A percentile compares a stretch with the other conserved stretches of the same genome.
Conservation (phyloP, 2,888 invertebrate species). For the Netelia melanura region DNA sequence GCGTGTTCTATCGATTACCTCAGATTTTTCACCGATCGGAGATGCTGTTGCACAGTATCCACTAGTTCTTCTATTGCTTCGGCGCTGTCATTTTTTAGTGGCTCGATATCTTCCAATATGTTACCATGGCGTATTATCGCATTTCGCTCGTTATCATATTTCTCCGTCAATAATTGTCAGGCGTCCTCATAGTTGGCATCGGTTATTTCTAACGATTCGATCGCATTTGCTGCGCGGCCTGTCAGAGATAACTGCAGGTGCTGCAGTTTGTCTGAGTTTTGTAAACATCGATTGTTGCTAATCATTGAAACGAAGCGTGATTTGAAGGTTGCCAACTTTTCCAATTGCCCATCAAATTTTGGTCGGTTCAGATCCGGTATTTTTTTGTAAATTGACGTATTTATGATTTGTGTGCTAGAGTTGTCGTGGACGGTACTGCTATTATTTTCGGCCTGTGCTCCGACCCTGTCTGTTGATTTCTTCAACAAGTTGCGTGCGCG, state of each 20-base stretch:
- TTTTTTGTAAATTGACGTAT: not conserved
- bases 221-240: conserved; percentile 67
- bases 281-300: conserved; percentile 44
- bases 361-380: conserved; percentile 63
- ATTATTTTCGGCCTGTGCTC: not conserved
- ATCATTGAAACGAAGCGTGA: conserved; percentile 67
- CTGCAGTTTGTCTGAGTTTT: conserved; percentile 61
- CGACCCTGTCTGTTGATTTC: not conserved
- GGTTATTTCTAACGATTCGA: conserved; percentile 63
- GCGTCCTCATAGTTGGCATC: conserved; percentile 68
- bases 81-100: conserved; percentile 27
- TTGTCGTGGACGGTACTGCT: not conserved
- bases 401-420: not conserved
- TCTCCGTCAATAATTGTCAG: conserved; percentile 64
- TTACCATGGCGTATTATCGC: conserved; percentile 61
- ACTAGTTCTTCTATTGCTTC: conserved; percentile 52
- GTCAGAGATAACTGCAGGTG: conserved; percentile 66
- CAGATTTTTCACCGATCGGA: conserved; percentile 53
- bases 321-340: conserved; percentile 68
- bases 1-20: conserved; percentile 23
- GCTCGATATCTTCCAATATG: conserved; percentile 29
- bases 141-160: conserved; percentile 64
- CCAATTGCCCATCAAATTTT: conserved; percentile 66
- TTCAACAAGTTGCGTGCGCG: conserved; percentile 20
- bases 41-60: conserved; percentile 58